Percentiles rank a stretch among this genome's conserved stretches.
Evolutionary conservation across 2,888 invertebrate genomes (phyloP).

Genomic region (Hoplodrina ambigua): DNA sequence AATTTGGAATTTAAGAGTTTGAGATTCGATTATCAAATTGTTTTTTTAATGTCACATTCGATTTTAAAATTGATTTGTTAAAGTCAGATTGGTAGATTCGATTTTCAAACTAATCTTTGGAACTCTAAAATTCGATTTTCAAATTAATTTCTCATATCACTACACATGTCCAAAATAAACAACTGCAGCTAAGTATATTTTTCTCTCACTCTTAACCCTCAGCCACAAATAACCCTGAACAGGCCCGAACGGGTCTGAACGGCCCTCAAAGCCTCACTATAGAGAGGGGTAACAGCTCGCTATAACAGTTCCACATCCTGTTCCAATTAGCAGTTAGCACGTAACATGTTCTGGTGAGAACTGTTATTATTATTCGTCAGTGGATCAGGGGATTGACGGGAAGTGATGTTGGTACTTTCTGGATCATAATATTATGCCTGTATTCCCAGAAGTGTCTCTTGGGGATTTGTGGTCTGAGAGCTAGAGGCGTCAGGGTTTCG

Average conservation of each 20-base stretch:
- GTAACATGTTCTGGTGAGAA: constrained; percentile 48
- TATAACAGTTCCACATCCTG: constrained; percentile 58
- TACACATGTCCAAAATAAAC: neutral
- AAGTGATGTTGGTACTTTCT: constrained; percentile 2
- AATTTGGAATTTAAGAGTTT: too few species aligned
- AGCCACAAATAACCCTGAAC: constrained; percentile 26
- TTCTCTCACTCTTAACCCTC: neutral
- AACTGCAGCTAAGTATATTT: neutral
- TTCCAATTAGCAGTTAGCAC: constrained; percentile 68
- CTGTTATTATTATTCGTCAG: constrained; percentile 43
- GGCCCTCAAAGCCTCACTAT: constrained; percentile 32
- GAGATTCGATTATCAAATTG: too few species aligned
- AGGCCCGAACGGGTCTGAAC: constrained; percentile 18
- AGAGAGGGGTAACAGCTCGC: constrained; percentile 40
- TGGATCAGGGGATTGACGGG: constrained; percentile 16
- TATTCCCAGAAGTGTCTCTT: constrained; percentile 1
- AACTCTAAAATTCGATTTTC: too few species aligned
- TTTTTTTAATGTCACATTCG: too few species aligned
- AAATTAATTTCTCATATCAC: too few species aligned
- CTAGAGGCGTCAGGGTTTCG: too few species aligned
- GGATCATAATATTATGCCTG: neutral
- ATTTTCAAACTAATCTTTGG: too few species aligned
- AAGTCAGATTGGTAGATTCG: too few species aligned
- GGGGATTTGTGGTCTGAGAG: neutral
- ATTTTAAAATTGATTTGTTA: neutral